Conservation (phyloP, 2,888 invertebrate genomes). For the Acleris laterana region DNA sequence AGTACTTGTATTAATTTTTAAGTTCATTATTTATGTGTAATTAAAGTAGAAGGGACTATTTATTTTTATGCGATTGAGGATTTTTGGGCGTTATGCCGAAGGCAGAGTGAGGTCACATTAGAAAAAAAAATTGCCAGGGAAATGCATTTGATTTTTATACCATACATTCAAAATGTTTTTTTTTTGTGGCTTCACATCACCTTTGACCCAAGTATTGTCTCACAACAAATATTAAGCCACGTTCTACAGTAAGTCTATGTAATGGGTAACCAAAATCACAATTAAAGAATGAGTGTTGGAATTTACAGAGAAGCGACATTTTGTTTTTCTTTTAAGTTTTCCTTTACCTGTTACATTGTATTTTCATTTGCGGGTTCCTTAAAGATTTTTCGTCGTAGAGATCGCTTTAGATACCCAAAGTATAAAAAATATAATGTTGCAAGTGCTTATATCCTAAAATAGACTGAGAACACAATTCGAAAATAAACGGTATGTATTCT, state of each 20-base stretch:
- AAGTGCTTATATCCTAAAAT: conserved; percentile 49
- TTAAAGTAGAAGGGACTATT: conserved; percentile 75
- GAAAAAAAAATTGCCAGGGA: conserved; percentile 37
- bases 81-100: conserved; percentile 61
- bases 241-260: conserved; percentile 67
- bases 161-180: conserved; percentile 33
- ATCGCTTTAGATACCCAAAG: not conserved
- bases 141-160: conserved; percentile 42
- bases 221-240: conserved; percentile 83
- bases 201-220: conserved; percentile 59
- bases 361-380: conserved; percentile 27
- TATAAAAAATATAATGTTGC: conserved; percentile 33
- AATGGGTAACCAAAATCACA: conserved; percentile 77
- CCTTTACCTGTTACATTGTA: conserved; percentile 52
- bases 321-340: conserved; percentile 72
- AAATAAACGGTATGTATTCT: conserved; percentile 76
- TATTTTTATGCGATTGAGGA: conserved; percentile 69
- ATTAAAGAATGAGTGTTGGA: conserved; percentile 85
- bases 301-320: conserved; percentile 82
- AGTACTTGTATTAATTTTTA: conserved; percentile 66
- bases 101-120: conserved; percentile 62
- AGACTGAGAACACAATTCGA: conserved; percentile 58
- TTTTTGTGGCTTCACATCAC: conserved; percentile 60
- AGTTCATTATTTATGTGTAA: conserved; percentile 78
- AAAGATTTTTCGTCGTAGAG: not conserved